phyloP scores from a whole-genome alignment of 2,888 invertebrate species.

The Leucophenga maculata region DNA sequence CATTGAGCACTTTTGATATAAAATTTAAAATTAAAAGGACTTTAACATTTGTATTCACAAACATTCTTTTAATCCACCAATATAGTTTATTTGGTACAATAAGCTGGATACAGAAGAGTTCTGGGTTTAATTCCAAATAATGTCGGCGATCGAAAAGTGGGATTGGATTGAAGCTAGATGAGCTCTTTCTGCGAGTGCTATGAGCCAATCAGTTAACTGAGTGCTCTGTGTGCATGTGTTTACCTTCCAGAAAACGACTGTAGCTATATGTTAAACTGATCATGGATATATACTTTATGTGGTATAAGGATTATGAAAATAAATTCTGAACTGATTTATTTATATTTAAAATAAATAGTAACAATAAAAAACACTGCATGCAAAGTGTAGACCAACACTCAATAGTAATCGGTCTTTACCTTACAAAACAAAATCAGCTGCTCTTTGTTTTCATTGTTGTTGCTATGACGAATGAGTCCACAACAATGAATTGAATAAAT shows the following conservation, averaged over 20 bases:
- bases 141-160: no score
- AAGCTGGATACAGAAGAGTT: no score
- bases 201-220: no score
- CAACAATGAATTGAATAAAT: slow-evolving; percentile 29
- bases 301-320: no score
- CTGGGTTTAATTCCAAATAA: no score
- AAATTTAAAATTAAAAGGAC: slow-evolving; percentile 14
- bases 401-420: slow-evolving; percentile 26
- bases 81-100: no score
- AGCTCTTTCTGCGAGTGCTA: no score
- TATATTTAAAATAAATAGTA: background rate
- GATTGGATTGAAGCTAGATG: no score
- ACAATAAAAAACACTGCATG: background rate
- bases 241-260: no score
- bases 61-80: background rate
- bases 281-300: no score
- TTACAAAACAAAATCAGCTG: slow-evolving; percentile 1
- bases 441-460: slow-evolving; percentile 16
- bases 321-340: background rate
- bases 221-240: no score
- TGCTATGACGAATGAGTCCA: slow-evolving; percentile 26
- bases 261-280: no score
- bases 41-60: background rate
- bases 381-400: slow-evolving; percentile 2
- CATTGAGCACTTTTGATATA: slow-evolving; percentile 37